phyloP scores from a whole-genome alignment of 2,888 invertebrate genomes.

The Noctuana brunneofusca region DNA sequence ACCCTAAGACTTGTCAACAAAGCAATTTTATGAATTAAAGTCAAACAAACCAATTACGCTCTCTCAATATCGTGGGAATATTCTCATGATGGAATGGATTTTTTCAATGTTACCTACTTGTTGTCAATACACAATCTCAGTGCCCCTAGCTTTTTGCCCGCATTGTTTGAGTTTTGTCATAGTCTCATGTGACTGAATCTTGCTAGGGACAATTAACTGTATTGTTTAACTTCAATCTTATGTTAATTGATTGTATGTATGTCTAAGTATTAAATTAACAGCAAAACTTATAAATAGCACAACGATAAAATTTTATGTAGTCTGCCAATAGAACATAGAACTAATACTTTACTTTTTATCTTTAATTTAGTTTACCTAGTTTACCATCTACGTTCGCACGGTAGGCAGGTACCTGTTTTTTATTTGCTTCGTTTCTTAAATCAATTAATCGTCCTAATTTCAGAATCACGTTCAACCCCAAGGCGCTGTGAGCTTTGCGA shows the following conservation, averaged over 20 bases:
- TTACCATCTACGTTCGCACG: too few species aligned
- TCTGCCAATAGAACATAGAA: too few species aligned
- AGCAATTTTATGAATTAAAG: neutral
- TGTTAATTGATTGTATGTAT: too few species aligned
- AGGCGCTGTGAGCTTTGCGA: constrained; percentile 66
- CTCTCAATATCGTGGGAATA: constrained; percentile 23
- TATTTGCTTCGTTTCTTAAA: too few species aligned
- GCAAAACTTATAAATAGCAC: too few species aligned
- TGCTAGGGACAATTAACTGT: neutral
- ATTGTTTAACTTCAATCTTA: neutral
- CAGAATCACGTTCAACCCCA: constrained; percentile 41
- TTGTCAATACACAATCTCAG: constrained; percentile 20
- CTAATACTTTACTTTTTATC: too few species aligned
- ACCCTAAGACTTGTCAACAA: constrained; percentile 1
- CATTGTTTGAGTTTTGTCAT: constrained; percentile 8
- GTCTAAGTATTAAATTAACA: too few species aligned
- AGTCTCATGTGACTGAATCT: constrained; percentile 21
- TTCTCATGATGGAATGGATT: constrained; percentile 23
- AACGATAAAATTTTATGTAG: too few species aligned
- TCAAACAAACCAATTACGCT: constrained; percentile 1
- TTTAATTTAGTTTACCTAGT: too few species aligned
- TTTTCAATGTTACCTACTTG: constrained; percentile 21
- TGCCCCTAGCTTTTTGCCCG: constrained; percentile 17
- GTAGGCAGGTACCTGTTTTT: too few species aligned
- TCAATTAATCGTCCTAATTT: neutral